Percentiles rank a stretch among this genome's conserved stretches.
Evolutionary conservation across 2,797 vertebrate genomes (phyloP).

Genomic region (Simalia tracyae): DNA sequence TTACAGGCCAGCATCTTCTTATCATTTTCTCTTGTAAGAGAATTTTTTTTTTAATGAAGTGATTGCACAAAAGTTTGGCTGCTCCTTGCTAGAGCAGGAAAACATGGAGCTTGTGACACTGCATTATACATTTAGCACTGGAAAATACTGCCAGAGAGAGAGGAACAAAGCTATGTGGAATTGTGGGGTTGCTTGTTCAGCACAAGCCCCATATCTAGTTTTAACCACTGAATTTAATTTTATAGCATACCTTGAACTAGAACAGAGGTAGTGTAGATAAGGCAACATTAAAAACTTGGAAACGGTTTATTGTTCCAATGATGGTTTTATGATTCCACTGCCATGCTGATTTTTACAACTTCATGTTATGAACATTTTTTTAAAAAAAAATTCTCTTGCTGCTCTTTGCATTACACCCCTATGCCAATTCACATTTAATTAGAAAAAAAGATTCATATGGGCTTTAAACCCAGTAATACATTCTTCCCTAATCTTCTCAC

Average conservation of each 20-base stretch:
- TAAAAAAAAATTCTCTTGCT: neutral
- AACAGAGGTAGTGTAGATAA: neutral
- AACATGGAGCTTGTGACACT: neutral
- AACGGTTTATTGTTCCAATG: neutral
- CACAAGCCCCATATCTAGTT: neutral
- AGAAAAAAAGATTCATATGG: neutral
- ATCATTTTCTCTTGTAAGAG: neutral
- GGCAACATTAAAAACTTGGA: neutral
- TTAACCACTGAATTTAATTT: neutral
- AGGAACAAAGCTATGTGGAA: no score
- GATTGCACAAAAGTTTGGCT: neutral
- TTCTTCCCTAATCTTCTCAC: neutral
- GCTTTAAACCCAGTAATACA: neutral
- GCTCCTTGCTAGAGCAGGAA: neutral
- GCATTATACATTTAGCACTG: neutral
- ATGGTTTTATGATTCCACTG: neutral
- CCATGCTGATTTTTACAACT: neutral
- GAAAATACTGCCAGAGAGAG: neutral
- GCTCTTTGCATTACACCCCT: neutral
- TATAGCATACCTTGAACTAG: neutral
- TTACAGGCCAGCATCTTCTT: neutral
- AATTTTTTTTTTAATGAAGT: neutral
- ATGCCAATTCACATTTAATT: neutral
- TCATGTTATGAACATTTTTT: neutral
- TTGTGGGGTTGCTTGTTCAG: neutral